Base-by-base conservation (phyloP, 1,140 invertebrate species). In the Drosophila pandora region DNA sequence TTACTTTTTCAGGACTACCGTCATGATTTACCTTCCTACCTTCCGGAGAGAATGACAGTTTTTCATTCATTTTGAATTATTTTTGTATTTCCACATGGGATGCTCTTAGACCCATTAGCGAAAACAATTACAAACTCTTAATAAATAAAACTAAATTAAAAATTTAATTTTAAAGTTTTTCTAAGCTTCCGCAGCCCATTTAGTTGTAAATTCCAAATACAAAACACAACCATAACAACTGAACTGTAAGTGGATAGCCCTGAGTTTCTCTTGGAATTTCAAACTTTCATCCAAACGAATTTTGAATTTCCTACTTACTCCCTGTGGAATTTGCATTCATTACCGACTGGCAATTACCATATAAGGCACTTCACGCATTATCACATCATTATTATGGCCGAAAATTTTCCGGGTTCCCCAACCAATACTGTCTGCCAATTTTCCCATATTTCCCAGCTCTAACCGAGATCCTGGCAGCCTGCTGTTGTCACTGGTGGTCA, bases 401-500 rank as follows among this genome's bases (percentile, higher is more conserved):
- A 52, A 73, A 75, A 75, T 65, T 74, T 54, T 60, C 71, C 58
- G 65, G 5, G 45, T 28, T 67, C 47, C 30, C 57, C 34, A 12
- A 5, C 67, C 25, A 39, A 39, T 41, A 49, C 59, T 3, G 34
- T 28, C n/a, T 32, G 39, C 1, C 28, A 9, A 17, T 13, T 10
- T 45, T 48, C 25, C 25, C 21, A 3, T 7, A 37, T 43, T 13
- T 43, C 23, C 34, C 41, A 13, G 25, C 22, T 34, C 21, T 43
- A 59, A 39, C 37, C 17, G 56, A 13, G 0, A 10, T 54, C 41
- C 34, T 41, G 47, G n/a, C 64, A 28, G 79, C 57, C 63, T 79
- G 68, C 54, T 64, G 60, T 70, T 87, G 81, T 80, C 80, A 84
- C 45, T 69, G 76, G 49, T 85, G 80, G 68, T 78, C 68, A 81